Evolutionary conservation across 1,140 invertebrate genomes (phyloP), one percentile per base, ranked within the genome.

Genomic region (Polyergus mexicanus): DNA sequence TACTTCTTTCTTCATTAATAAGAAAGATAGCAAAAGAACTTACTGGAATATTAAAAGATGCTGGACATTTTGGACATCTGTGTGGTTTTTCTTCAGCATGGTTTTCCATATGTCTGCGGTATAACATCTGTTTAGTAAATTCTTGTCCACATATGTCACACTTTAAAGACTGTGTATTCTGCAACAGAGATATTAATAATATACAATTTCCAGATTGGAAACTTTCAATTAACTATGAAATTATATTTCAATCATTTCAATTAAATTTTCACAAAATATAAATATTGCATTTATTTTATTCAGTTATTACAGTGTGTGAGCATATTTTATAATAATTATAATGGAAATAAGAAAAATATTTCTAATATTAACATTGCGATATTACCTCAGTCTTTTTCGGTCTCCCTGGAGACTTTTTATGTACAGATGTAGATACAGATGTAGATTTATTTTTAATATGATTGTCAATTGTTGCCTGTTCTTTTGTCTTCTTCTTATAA

Each of bases 41-140:
- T 84, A 95, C 95, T 86, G 96, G 96, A 83, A 96, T 94, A 93
- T 97, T 97, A 90, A 97, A 97, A 3, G 96, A 96, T 19, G 94
- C 94, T 22, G 95, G 88, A 93, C 97, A 97, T 84, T 96, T 94
- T 56, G 93, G 92, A 93, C 97, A 97, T 51, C 95, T 94, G 89
- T 95, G 96, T 28, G 96, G 96, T 90, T 97, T 97, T 69, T 97
- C 96, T 71, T 96, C 95, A 5, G 95, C 95, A 92, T 97, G 97
- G 47, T 94, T 94, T 71, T 95, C 95, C 89, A 95, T 93, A 91
- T 97, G 97, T 71, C 95, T 94, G 78, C 95, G 95, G 19, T 96
- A 94, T 56, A 96, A 94, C 16, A 92, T 94, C 92, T 95, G 95
- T 83, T 95, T 96, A 51, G 92, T 92, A 90, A 96, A 96, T 69